Evolutionary conservation across 2,888 invertebrate genomes (phyloP), one percentile per base, ranked within the genome.

Genomic region (Cerceris ruficornis): DNA sequence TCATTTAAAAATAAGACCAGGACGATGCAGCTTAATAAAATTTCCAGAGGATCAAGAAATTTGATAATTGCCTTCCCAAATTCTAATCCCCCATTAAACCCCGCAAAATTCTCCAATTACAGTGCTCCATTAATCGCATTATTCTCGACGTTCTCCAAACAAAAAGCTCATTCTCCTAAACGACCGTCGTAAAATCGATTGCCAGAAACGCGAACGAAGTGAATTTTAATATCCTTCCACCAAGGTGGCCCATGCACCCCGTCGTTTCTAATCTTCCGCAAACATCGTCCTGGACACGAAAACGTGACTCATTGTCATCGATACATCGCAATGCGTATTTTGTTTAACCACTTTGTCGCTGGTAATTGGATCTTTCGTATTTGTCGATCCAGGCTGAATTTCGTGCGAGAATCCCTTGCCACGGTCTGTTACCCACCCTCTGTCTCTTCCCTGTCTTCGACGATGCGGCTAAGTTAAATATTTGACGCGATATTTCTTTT

Each of bases 401-500:
- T 39, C 54, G 58, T 54, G 46, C 60, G 43, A 43, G 62, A 58
- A 61, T 69, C 50, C 64, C 62, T 66, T 46, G 17, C 17, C 17
- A 42, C 46, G n/a, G 49, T 55, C 50, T 17, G 14, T 7, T 15
- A 57, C 15, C 69, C 69, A 46, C 6, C 52, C 8, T 15, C 14
- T 17, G 7, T 6, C 42, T n/a, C 14, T 7, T 14, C n/a, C n/a
- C 28, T 9, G 14, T 2, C 41, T 11, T 49, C 43, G 58, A 52
- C 9, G 39, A 57, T 62, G 8, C 17, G 67, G 59, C 2, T 28
- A 79, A 80, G 79, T 80, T 80, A 79, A 80, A 80, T 80, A 80
- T 79, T 75, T 80, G 75, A 71, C 59, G 61, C 75, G 46, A 79
- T 80, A 80, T 80, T 78, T 74, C 77, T 64, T 69, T 66, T 52